Evolutionary conservation across 2,888 invertebrate species (phyloP).

Genomic region (Aromia moschata): DNA sequence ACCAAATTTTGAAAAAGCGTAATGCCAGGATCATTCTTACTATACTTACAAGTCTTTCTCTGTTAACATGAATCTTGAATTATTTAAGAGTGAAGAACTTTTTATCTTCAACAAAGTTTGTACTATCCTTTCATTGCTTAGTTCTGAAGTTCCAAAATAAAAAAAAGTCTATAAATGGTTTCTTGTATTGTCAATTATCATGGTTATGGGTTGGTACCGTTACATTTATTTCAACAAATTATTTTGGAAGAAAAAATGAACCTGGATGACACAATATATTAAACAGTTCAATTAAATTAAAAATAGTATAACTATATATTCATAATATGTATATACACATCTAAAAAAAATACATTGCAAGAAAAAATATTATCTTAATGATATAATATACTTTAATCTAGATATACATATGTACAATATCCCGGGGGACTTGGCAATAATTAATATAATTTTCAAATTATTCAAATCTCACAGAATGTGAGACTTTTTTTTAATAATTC

Average conservation of each 20-base stretch:
- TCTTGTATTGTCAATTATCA: too few species aligned
- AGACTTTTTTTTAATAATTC: slow-evolving; percentile 36
- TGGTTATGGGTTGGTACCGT: neutral
- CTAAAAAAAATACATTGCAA: slow-evolving; percentile 64
- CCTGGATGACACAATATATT: slow-evolving; percentile 35
- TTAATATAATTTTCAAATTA: slow-evolving; percentile 18
- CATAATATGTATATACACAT: slow-evolving; percentile 60
- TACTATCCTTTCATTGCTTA: slow-evolving; percentile 19
- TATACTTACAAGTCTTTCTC: slow-evolving; percentile 11
- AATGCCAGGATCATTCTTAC: slow-evolving; percentile 7
- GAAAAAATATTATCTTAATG: slow-evolving; percentile 62
- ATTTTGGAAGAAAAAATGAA: slow-evolving; percentile 14
- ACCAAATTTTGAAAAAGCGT: too few species aligned
- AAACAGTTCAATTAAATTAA: slow-evolving; percentile 39
- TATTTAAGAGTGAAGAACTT: slow-evolving; percentile 11
- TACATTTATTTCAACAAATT: slow-evolving; percentile 19
- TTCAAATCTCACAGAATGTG: slow-evolving; percentile 22
- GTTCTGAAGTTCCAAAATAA: neutral
- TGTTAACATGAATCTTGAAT: slow-evolving; percentile 6
- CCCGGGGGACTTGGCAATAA: slow-evolving; percentile 54
- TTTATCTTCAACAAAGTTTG: slow-evolving; percentile 5
- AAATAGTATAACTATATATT: slow-evolving; percentile 50
- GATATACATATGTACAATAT: slow-evolving; percentile 63
- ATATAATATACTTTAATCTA: slow-evolving; percentile 60
- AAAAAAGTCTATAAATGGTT: neutral